A percentile compares a stretch with the other conserved stretches of the same genome.
These are phyloP conservation scores for Pseudococcus jackbeardsleyi DNA, from an alignment of 2,888 invertebrate genomes.

Conservation along the genomic window DNA sequence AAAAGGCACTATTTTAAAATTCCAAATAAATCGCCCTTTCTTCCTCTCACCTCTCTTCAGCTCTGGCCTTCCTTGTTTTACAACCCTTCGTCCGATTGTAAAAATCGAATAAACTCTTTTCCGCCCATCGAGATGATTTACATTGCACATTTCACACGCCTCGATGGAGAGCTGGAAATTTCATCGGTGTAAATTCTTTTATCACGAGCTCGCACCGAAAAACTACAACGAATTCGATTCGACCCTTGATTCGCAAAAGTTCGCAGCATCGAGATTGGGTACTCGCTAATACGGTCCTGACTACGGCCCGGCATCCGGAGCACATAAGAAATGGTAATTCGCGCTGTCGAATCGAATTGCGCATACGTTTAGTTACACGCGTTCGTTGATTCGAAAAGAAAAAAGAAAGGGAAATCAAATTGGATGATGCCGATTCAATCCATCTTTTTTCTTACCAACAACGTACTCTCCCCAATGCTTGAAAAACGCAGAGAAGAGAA, in stretches of 20 bases:
- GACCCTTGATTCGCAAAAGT: background rate
- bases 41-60: no score
- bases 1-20: no score
- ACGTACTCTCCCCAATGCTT: background rate
- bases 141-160: no score
- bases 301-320: background rate
- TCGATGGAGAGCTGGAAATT: background rate
- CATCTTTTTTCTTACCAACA: background rate
- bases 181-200: background rate
- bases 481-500: background rate
- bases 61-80: no score
- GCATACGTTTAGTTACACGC: background rate
- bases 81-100: no score
- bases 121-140: no score
- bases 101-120: no score
- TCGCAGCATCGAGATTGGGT: background rate
- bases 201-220: background rate
- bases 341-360: background rate
- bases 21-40: no score
- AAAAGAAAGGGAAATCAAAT: background rate
- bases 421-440: background rate
- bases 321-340: background rate
- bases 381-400: conserved; percentile 12
- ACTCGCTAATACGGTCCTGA: background rate
- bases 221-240: background rate